Base-by-base conservation (phyloP, 2,113 vertebrate species). In the Zosterops hypoxanthus region DNA sequence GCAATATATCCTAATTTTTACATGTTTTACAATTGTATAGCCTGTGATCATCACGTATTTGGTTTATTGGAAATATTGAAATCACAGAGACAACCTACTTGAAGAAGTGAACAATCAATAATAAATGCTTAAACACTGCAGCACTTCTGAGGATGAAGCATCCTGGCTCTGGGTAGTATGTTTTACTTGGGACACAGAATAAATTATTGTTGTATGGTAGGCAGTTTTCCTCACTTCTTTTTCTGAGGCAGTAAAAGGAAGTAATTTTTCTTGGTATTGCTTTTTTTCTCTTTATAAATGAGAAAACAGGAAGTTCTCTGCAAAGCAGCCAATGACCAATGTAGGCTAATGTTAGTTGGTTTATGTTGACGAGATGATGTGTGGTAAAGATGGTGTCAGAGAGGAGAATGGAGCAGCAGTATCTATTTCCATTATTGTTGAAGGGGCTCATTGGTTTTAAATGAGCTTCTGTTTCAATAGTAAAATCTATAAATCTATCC, bases 361-460 rank as follows among this genome's bases (percentile, higher is more conserved):
- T 83, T 85, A 42, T 47, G 33, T 8, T 68, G 41, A 60, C 70
- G 53, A 55, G 55, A 52, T 46, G 3, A 18, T 69, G 6, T 3
- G 3, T 47, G 3, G 25, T 61, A 39, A 78, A 60, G 19, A 12
- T 82, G 42, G 11, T 77, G 11, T 73, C 12, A 44, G 61, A 56
- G 22, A 52, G 14, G 28, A 88, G 44, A 70, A 68, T 49, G 14
- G 20, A 90, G 41, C 44, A 71, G 20, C 21, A 73, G 19, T 65
- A 56, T 41, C 31, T 76, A 39, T 88, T 94, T 80, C 29, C 20
- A 31, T 77, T 84, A 25, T 19, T 71, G 33, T 47, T 88, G 25
- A 92, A 75, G 42, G 49, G 26, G n/a, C 17, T 88, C 22, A 28
- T 75, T 87, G n/a, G 31, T 28, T 95, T 76, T 52, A 92, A 93